A percentile compares a stretch with the other conserved stretches of the same genome.
Conservation (phyloP, 2,888 invertebrate species). For the Eremobia ochroleuca region DNA sequence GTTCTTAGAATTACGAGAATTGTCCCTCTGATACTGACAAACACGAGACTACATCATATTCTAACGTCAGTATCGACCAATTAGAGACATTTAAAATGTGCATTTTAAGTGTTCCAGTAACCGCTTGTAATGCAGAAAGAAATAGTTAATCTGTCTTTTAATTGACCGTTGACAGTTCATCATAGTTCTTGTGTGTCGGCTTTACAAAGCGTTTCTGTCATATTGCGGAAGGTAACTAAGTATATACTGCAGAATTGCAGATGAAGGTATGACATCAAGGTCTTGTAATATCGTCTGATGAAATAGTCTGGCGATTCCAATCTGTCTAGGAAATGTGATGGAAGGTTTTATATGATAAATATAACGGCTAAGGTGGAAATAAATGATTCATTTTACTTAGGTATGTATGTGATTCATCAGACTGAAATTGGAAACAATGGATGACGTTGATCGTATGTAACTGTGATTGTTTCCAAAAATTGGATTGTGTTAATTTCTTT, state of each 20-base stretch:
- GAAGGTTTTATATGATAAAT: constrained; percentile 14
- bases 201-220: constrained; percentile 39
- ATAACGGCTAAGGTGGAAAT: background rate
- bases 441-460: background rate
- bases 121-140: constrained; percentile 58
- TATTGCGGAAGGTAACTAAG: constrained; percentile 54
- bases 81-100: constrained; percentile 51
- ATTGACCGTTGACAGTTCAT: constrained; percentile 50
- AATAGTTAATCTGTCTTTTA: constrained; percentile 56
- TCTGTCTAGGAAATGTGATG: constrained; percentile 10
- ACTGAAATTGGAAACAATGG: background rate
- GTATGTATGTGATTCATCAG: no score
- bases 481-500: constrained; percentile 36
- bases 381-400: background rate
- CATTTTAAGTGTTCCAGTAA: constrained; percentile 57
- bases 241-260: constrained; percentile 10
- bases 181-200: constrained; percentile 39
- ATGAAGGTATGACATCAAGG: constrained; percentile 35
- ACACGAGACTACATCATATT: background rate
- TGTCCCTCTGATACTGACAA: background rate
- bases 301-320: constrained; percentile 8
- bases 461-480: constrained; percentile 6
- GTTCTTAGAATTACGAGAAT: background rate
- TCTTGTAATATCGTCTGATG: constrained; percentile 18
- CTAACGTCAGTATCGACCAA: constrained; percentile 20